phyloP scores from a whole-genome alignment of 2,888 invertebrate species.

The Smittia aterrima region DNA sequence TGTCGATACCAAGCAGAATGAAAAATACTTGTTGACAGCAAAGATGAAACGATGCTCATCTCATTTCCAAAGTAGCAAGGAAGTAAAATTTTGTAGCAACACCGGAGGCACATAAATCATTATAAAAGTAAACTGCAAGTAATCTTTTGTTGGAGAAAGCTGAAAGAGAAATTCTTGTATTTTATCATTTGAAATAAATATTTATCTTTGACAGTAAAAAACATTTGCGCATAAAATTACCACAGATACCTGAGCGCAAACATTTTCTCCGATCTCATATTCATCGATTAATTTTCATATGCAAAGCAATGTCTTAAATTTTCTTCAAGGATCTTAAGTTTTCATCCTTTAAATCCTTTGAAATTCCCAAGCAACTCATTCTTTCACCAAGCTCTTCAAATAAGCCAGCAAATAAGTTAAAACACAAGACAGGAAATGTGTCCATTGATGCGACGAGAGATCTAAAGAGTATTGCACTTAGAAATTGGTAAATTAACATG shows the following conservation, averaged over 20 bases:
- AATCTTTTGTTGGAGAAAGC: not conserved
- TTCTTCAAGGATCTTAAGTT: not conserved
- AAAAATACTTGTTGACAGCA: conserved; percentile 2
- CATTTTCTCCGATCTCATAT: not conserved
- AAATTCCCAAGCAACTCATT: not conserved
- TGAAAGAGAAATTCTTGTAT: not conserved
- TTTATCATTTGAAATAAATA: not conserved
- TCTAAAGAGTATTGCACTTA: not conserved
- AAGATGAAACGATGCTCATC: not conserved
- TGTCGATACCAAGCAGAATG: not conserved
- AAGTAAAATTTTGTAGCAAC: not conserved
- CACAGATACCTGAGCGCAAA: not conserved
- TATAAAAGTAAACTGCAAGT: not conserved
- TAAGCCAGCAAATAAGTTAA: not conserved
- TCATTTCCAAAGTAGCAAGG: conserved; percentile 25
- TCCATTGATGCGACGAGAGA: not conserved
- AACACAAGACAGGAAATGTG: not conserved
- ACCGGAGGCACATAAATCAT: not conserved
- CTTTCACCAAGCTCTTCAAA: not conserved
- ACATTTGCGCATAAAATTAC: not conserved
- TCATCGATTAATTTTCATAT: not conserved
- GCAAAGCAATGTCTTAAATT: not conserved
- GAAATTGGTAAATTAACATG: not conserved
- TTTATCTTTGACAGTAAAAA: not conserved
- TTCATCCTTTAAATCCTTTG: not conserved